phyloP scores from a whole-genome alignment of 2,888 invertebrate genomes.

The Cheiracanthium punctorium region DNA sequence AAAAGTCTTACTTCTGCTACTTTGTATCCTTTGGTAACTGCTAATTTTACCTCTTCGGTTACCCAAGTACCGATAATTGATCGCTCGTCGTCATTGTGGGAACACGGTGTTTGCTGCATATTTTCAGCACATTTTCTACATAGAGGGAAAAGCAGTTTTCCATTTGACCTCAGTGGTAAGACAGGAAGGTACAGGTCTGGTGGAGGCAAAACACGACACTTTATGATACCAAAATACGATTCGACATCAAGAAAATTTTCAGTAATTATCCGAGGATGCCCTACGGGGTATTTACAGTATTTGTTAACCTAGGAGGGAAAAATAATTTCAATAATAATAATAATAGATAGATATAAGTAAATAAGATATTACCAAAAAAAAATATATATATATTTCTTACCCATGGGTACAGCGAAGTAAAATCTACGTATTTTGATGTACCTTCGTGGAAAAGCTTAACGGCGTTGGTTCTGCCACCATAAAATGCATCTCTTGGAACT shows the following conservation, averaged over 20 bases:
- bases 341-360: too few species aligned
- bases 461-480: too few species aligned
- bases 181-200: not conserved
- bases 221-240: not conserved
- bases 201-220: not conserved
- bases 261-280: not conserved
- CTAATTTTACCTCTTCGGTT: not conserved
- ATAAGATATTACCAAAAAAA: too few species aligned
- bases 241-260: not conserved
- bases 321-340: too few species aligned
- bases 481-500: too few species aligned
- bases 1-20: not conserved
- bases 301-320: too few species aligned
- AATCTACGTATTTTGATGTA: too few species aligned
- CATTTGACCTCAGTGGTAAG: constrained; percentile 37
- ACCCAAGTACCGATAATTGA: not conserved
- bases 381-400: too few species aligned
- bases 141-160: constrained; percentile 73
- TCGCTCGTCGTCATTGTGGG: not conserved
- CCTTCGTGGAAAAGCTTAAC: too few species aligned
- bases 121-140: constrained; percentile 71
- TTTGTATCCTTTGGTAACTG: not conserved
- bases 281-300: not conserved
- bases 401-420: too few species aligned
- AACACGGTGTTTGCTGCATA: not conserved